These are phyloP conservation scores for Alfaro cultratus DNA, from an alignment of 2,797 vertebrate genomes.

Conservation along the genomic window DNA sequence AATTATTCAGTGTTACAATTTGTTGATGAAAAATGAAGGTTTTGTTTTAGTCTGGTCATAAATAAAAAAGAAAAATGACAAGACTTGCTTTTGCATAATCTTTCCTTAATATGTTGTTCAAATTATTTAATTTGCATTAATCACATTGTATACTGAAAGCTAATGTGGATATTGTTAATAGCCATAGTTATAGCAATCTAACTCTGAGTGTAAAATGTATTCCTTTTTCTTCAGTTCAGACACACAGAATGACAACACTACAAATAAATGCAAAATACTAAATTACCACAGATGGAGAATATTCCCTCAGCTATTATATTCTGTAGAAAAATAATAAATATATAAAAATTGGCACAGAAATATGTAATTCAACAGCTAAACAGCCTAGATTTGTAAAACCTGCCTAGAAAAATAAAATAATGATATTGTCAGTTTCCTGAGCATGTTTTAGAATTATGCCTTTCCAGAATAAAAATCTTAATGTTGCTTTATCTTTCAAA, in stretches of 20 bases:
- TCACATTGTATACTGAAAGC: not conserved
- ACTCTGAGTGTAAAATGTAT: not conserved
- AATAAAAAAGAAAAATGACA: not conserved
- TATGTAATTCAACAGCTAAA: not conserved
- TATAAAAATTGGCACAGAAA: not conserved
- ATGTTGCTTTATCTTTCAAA: not conserved
- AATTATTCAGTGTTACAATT: slow-evolving; percentile 2
- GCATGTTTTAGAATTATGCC: not conserved
- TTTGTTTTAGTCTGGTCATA: not conserved
- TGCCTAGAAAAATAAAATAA: not conserved
- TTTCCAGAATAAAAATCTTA: not conserved
- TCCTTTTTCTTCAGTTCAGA: not conserved
- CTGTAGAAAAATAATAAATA: not conserved
- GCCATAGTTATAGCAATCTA: not conserved
- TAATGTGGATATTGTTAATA: not conserved
- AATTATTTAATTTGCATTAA: not conserved
- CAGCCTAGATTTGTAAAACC: not conserved
- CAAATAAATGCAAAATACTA: not conserved
- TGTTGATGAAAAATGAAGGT: not conserved
- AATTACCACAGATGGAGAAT: not conserved
- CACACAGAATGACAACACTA: not conserved
- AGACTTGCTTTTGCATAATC: not conserved
- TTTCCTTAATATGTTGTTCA: not conserved
- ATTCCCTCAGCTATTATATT: not conserved
- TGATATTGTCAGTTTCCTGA: not conserved